A percentile compares a stretch with the other conserved stretches of the same genome.
These are phyloP conservation scores for Ganaspis brasiliensis DNA, from an alignment of 2,888 invertebrate species.

Conservation along the genomic window DNA sequence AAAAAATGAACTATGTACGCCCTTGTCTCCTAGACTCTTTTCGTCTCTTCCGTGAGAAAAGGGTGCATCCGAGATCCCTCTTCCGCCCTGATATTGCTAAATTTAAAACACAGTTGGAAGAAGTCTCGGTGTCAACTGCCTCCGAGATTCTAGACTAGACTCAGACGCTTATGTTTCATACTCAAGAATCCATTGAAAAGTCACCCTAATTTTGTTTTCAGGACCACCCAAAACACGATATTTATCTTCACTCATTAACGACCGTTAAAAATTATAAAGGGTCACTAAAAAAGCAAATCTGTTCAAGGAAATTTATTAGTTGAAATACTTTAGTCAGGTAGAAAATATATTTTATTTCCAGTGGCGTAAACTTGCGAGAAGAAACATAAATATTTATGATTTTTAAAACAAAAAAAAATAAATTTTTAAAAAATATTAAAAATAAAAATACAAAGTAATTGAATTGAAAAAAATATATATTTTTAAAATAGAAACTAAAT, in stretches of 20 bases:
- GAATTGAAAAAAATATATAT: too few species aligned
- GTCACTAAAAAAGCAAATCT: neutral
- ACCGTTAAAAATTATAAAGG: neutral
- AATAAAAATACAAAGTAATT: too few species aligned
- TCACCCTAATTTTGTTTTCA: constrained; percentile 40
- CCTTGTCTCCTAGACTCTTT: neutral
- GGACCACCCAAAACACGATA: constrained; percentile 16
- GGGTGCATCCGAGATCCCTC: constrained; percentile 56
- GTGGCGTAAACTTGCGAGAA: too few species aligned
- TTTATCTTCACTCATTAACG: neutral
- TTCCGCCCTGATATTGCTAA: constrained; percentile 70
- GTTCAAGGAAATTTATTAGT: neutral
- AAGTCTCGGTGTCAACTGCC: constrained; percentile 58
- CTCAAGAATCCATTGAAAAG: constrained; percentile 33
- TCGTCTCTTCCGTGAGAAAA: constrained; percentile 33
- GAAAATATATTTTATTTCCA: too few species aligned
- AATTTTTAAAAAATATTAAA: too few species aligned
- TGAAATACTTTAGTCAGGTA: too few species aligned
- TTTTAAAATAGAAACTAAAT: too few species aligned
- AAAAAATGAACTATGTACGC: constrained; percentile 10
- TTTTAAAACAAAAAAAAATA: too few species aligned
- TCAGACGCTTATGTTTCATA: constrained; percentile 51
- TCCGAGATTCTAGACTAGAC: constrained; percentile 57
- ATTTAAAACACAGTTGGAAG: constrained; percentile 75
- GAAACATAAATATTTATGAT: too few species aligned